Evolutionary conservation across 2,113 vertebrate genomes (phyloP).

Genomic region (Macquaria australasica): DNA sequence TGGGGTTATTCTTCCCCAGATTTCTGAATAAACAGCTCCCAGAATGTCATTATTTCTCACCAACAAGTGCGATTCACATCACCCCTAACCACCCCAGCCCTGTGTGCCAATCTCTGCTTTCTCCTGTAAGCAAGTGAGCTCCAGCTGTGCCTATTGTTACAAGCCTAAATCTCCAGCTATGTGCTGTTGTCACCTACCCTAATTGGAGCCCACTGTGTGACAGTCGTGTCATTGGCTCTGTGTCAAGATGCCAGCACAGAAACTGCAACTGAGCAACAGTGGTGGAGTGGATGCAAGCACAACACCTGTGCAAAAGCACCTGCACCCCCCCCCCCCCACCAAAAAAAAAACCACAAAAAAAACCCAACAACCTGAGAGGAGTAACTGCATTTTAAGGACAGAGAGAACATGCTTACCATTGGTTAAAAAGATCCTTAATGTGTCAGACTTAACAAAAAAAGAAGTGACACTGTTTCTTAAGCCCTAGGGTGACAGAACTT

Average conservation of each 20-base stretch:
- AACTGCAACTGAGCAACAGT: conserved; percentile 64
- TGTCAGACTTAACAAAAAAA: conserved; percentile 21
- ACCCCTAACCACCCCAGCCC: conserved; percentile 14
- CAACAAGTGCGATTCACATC: conserved; percentile 54
- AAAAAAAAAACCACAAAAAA: too few relatives aligned
- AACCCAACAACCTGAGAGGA: conserved; percentile 5
- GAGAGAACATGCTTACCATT: conserved; percentile 25
- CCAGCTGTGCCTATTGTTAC: conserved; percentile 68
- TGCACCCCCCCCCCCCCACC: too few relatives aligned
- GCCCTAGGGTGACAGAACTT: conserved; percentile 17
- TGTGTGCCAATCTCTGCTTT: conserved; percentile 53
- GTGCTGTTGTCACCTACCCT: conserved; percentile 73
- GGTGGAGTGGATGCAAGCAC: conserved; percentile 43
- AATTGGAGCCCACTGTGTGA: conserved; percentile 79
- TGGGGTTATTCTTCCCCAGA: conserved; percentile 33
- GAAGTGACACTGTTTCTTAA: conserved; percentile 11
- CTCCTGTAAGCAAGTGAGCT: conserved; percentile 53
- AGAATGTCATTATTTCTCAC: conserved; percentile 68
- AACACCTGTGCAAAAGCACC: conserved; percentile 61
- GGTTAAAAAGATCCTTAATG: conserved; percentile 34
- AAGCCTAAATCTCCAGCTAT: conserved; percentile 54
- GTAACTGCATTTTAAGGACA: conserved; percentile 41
- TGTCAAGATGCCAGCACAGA: conserved; percentile 77
- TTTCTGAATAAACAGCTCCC: conserved; percentile 63
- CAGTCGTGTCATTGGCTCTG: conserved; percentile 74